phyloP scores from a whole-genome alignment of 2,888 invertebrate species.

The Orthonychiurus folsomi region DNA sequence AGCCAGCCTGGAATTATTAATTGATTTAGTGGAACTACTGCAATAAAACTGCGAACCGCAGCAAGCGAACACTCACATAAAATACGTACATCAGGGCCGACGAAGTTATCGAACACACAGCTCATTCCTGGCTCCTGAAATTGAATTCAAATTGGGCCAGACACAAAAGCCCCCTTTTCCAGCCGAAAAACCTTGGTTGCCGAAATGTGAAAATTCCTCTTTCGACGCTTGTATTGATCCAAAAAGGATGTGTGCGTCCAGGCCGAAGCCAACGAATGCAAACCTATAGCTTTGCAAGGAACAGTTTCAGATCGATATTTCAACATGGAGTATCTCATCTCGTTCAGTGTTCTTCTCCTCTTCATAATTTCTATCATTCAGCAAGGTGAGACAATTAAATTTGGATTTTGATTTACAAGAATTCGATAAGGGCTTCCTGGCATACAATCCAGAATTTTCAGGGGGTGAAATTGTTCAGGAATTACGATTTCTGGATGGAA shows the following conservation, averaged over 20 bases:
- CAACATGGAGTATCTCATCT: conserved; percentile 10
- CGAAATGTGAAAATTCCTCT: neutral
- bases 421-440: neutral
- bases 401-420: neutral
- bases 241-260: neutral
- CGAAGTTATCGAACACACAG: no score
- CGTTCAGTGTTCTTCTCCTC: neutral
- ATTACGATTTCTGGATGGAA: neutral
- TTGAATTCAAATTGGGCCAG: neutral
- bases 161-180: neutral
- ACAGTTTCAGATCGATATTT: conserved; percentile 3
- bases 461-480: neutral
- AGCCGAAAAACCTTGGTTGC: neutral
- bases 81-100: no score
- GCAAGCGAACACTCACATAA: no score
- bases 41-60: no score
- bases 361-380: conserved; percentile 10
- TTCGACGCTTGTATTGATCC: conserved; percentile 9
- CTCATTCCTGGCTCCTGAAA: no score
- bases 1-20: no score
- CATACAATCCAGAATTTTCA: neutral
- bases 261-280: no score
- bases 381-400: conserved; percentile 9
- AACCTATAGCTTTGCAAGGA: neutral
- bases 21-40: no score